Base-by-base conservation (phyloP, 23 tunicate species). In the Trididemnum miniatum region DNA sequence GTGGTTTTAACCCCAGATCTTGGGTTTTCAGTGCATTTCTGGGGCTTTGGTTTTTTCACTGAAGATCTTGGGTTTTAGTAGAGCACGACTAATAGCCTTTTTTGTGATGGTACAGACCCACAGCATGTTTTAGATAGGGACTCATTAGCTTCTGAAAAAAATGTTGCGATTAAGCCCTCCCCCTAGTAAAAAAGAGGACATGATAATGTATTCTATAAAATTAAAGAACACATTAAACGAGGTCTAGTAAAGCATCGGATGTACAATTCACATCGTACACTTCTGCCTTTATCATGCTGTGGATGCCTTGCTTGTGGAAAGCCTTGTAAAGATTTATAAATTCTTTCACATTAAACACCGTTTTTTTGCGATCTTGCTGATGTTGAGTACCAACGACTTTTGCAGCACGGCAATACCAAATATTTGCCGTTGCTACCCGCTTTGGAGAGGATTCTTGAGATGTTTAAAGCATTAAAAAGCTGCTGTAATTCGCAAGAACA, bases 221-320 rank as follows among this genome's bases (percentile, higher is more conserved):
- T 49, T 64, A 15, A n/a, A 5, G 71, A 64, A 24, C 67, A 79
- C 9, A n/a, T 79, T 24, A 35, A 79, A 73, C 72, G 82, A 34
- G 28, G 73, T 72, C 59, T 81, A 7, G 69, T 72, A 35, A 59
- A n/a, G 85, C 62, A 81, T 71, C 27, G 85, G 76, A 71, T 71
- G 87, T 83, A 72, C 71, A 51, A 72, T 71, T 83, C 87, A 75
- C 59, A 75, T 83, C 1, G 82, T 83, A 25, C 87, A 83, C 71
- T 76, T 76, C 87, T 83, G 87, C 82, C 83, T 77, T 49, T 65
- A 77, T 31, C 81, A 77, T 51, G 65, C 81, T 49, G 85, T 82
- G 64, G 85, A 82, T 82, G 71, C 79, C 24, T 37, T 82, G 78
- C 50, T 73, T 31, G 26, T 76, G 18, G 27, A 51, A 49, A 76